phyloP scores from a whole-genome alignment of 1,140 invertebrate species.

The Ips typographus region DNA sequence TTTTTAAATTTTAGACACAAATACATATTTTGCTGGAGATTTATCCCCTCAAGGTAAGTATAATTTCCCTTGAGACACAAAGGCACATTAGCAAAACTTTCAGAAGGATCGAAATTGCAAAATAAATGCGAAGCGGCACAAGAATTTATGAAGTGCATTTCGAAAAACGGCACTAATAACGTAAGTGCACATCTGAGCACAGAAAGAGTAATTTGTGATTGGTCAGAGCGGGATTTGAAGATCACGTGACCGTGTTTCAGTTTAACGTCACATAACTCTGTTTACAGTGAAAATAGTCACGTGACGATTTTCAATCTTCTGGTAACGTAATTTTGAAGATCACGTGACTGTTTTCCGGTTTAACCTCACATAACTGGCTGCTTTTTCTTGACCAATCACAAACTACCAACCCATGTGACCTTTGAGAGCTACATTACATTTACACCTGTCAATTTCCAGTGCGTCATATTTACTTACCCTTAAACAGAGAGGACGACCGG shows the following conservation, averaged over 20 bases:
- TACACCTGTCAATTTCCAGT: slow-evolving; percentile 43
- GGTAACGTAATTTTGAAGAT: too few relatives aligned
- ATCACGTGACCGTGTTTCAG: too few relatives aligned
- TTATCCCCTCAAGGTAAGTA: neutral
- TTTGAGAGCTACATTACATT: neutral
- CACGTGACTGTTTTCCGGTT: too few relatives aligned
- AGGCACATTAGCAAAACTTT: slow-evolving; percentile 13
- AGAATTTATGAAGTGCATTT: slow-evolving; percentile 43
- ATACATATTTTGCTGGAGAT: slow-evolving; percentile 22
- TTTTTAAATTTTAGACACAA: slow-evolving; percentile 10
- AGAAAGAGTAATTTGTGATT: too few relatives aligned
- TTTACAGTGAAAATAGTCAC: neutral
- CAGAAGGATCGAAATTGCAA: slow-evolving; percentile 26
- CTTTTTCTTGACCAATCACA: too few relatives aligned
- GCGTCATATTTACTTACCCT: slow-evolving; percentile 44
- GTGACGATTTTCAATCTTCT: neutral
- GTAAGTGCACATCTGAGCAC: too few relatives aligned
- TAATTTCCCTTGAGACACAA: too few relatives aligned
- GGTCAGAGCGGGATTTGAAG: too few relatives aligned
- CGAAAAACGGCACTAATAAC: slow-evolving; percentile 21
- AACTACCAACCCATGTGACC: too few relatives aligned
- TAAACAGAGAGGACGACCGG: slow-evolving; percentile 21
- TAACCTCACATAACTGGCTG: too few relatives aligned
- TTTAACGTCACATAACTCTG: too few relatives aligned
- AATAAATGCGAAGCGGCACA: slow-evolving; percentile 37